Conservation (phyloP, 1,140 invertebrate species). For the Centruroides sculpturatus region DNA sequence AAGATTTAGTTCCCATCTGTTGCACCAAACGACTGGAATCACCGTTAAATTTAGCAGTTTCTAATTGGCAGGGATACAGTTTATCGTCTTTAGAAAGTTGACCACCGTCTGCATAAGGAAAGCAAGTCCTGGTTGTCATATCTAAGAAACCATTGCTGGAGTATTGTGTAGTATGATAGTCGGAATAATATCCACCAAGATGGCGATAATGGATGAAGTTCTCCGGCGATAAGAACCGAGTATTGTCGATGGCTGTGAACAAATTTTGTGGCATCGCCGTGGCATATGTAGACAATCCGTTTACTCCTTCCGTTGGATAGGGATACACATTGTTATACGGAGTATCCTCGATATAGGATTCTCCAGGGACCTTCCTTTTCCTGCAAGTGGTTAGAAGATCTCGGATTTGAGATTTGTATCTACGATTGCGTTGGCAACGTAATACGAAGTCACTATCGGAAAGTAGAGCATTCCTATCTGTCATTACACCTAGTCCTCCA, state of each 20-base stretch:
- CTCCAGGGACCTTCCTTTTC: constrained; percentile 49
- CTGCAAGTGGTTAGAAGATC: constrained; percentile 84
- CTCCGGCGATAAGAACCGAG: constrained; percentile 49
- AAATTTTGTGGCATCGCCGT: constrained; percentile 37
- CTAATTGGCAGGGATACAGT: constrained; percentile 44
- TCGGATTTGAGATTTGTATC: constrained; percentile 81
- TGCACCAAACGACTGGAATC: constrained; percentile 9
- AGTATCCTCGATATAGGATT: constrained; percentile 1
- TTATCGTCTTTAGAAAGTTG: constrained; percentile 36
- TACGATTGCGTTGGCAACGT: constrained; percentile 38
- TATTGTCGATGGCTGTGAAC: constrained; percentile 46
- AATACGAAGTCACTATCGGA: constrained; percentile 18
- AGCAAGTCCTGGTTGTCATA: constrained; percentile 29
- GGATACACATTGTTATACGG: constrained; percentile 51
- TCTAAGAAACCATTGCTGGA: constrained; percentile 65
- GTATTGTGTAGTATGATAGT: constrained; percentile 29
- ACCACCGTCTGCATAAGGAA: constrained; percentile 29
- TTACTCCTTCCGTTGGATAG: constrained; percentile 30
- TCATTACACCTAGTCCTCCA: constrained; percentile 57
- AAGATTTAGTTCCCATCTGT: constrained; percentile 5
- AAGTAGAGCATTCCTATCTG: constrained; percentile 17
- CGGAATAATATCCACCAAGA: constrained; percentile 51
- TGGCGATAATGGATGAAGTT: constrained; percentile 68
- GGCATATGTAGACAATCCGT: constrained; percentile 34
- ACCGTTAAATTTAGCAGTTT: constrained; percentile 18